A percentile compares a stretch with the other conserved stretches of the same genome.
Conservation (phyloP, 2,888 invertebrate species). For the Magallana nippona region DNA sequence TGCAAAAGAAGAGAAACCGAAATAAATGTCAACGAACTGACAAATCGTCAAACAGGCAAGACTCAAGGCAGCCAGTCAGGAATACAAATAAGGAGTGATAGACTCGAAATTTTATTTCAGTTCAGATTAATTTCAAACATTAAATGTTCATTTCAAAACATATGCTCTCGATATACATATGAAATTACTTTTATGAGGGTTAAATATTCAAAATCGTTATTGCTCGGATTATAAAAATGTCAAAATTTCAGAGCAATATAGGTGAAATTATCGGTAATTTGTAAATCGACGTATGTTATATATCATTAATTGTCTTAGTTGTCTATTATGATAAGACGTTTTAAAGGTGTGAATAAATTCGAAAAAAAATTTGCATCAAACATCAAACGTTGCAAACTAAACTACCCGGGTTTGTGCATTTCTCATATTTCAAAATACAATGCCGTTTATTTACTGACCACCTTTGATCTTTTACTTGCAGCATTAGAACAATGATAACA, state of each 20-base stretch:
- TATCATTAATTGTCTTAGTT: background rate
- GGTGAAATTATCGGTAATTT: background rate
- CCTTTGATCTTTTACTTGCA: too few relatives aligned
- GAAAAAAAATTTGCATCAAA: too few relatives aligned
- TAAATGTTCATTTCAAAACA: background rate
- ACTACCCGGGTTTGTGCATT: too few relatives aligned
- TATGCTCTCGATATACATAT: background rate
- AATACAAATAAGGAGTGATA: conserved; percentile 11
- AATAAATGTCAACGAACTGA: conserved; percentile 7
- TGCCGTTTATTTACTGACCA: too few relatives aligned
- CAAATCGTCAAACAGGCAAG: background rate
- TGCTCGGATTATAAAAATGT: background rate
- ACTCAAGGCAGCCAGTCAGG: background rate
- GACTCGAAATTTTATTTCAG: background rate
- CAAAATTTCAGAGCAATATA: background rate
- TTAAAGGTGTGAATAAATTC: too few relatives aligned
- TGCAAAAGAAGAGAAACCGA: background rate
- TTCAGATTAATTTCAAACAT: background rate
- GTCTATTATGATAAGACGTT: background rate
- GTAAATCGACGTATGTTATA: background rate
- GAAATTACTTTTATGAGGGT: conserved; percentile 1
- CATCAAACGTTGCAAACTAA: too few relatives aligned
- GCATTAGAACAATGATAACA: too few relatives aligned
- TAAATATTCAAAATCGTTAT: background rate
- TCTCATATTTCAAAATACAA: too few relatives aligned